These are phyloP conservation scores for Otocyon megalotis DNA, from an alignment of 2,113 vertebrate genomes.

Conservation along the genomic window DNA sequence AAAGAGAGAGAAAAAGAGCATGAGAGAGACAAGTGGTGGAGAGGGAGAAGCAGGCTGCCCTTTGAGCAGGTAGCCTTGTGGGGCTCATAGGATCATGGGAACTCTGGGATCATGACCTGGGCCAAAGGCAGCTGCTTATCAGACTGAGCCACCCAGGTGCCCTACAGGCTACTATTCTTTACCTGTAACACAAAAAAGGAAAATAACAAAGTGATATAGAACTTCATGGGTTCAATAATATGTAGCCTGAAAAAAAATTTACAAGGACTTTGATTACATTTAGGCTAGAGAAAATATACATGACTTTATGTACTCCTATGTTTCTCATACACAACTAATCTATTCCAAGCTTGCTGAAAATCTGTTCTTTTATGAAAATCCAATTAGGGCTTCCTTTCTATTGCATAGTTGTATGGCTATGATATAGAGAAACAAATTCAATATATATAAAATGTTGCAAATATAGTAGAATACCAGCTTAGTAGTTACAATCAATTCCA, in stretches of 20 bases:
- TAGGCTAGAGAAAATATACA: background rate
- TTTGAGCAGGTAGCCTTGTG: too few species aligned
- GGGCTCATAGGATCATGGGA: too few species aligned
- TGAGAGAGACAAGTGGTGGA: too few species aligned
- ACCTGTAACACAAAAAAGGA: background rate
- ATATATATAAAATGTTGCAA: background rate
- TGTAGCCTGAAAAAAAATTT: background rate
- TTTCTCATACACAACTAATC: background rate
- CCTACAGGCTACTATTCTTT: background rate
- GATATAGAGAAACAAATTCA: background rate
- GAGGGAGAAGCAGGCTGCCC: too few species aligned
- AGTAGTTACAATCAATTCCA: background rate
- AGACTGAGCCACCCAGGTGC: too few species aligned
- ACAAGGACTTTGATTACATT: background rate
- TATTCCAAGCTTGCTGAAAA: constrained; percentile 14
- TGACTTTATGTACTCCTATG: background rate
- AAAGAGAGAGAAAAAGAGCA: too few species aligned
- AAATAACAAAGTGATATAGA: background rate
- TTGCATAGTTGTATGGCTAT: background rate
- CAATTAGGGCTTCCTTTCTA: background rate
- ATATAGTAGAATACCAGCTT: background rate
- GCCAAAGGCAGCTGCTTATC: too few species aligned
- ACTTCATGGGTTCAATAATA: background rate
- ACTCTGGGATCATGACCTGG: too few species aligned
- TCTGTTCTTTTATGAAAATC: background rate